Evolutionary conservation across 2,113 vertebrate genomes (phyloP).

Genomic region (Acrocephalus kingi): DNA sequence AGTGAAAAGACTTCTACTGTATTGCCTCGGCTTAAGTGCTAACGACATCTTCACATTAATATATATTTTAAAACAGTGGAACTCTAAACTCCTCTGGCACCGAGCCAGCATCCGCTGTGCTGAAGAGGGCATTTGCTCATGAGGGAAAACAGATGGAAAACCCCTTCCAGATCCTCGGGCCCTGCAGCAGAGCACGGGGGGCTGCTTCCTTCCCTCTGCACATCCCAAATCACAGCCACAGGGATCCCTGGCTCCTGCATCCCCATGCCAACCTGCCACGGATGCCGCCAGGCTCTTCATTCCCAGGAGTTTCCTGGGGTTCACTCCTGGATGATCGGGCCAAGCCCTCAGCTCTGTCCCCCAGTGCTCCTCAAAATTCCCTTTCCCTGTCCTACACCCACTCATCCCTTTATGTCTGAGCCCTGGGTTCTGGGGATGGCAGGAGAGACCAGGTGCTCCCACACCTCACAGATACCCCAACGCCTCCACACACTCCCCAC

Average conservation of each 20-base stretch:
- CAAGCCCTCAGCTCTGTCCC: neutral
- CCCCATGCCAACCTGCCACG: fast-evolving
- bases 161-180: neutral
- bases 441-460: neutral
- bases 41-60: conserved; percentile 64
- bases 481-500: neutral
- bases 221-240: fast-evolving
- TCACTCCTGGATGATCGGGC: fast-evolving
- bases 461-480: neutral
- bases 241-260: neutral
- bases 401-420: neutral
- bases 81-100: conserved; percentile 53
- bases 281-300: neutral
- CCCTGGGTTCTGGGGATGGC: neutral
- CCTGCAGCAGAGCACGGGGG: neutral
- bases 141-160: neutral
- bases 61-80: conserved; percentile 69
- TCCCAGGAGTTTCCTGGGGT: neutral
- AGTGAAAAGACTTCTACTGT: conserved; percentile 46
- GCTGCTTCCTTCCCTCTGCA: neutral
- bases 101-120: neutral
- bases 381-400: neutral
- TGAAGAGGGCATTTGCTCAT: neutral
- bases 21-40: conserved; percentile 66
- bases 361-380: neutral